Base-by-base conservation (phyloP, 2,113 vertebrate species). In the Pangasianodon hypophthalmus region DNA sequence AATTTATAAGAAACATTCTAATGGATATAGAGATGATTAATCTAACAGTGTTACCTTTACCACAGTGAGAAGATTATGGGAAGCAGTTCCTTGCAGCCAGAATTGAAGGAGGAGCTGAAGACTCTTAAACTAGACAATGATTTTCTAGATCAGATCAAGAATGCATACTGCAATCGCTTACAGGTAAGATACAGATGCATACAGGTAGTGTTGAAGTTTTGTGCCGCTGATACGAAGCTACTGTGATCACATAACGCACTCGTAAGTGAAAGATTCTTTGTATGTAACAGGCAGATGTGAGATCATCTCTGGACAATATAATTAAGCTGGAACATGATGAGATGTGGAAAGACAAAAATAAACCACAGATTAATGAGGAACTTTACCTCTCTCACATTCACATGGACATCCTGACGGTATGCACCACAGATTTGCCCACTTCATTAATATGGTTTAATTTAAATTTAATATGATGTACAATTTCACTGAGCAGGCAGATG, bases 391-490 rank as follows among this genome's bases (percentile, higher is more conserved):
- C 95, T 77, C 58, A 85, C 6, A 88, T 96, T 41, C 90, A 90
- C 88, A 94, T 95, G 91, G 95, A 96, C 92, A 93, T 96, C 89
- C 94, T 93, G 92, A 94, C 92, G 91, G 96, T 96, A 92, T 32
- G 88, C 32, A 60, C 4, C 32, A 77, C 54, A 26, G 4, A 48
- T 46, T 21, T 32, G 13, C 54, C 37, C 6, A 73, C 21, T 85
- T 85, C 13, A 37, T 44, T 10, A 14, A 52, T 62, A 54, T 26
- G 19, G 18, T 62, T 79, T 18, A 32, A 24, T 67, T 48, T 37
- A 14, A 37, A 84, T 56, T 16, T 58, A 56, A 19, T n/a, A 29
- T 64, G 5, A 29, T 85, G 67, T 71, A 10, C 26, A 9, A 19
- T 79, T 54, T 58, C n/a, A 69, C 29, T 54, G n/a, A 54, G 29